Percentiles rank a stretch among this genome's conserved stretches.
Conservation (phyloP, 2,113 vertebrate genomes). For the Halcyon malimbica region DNA sequence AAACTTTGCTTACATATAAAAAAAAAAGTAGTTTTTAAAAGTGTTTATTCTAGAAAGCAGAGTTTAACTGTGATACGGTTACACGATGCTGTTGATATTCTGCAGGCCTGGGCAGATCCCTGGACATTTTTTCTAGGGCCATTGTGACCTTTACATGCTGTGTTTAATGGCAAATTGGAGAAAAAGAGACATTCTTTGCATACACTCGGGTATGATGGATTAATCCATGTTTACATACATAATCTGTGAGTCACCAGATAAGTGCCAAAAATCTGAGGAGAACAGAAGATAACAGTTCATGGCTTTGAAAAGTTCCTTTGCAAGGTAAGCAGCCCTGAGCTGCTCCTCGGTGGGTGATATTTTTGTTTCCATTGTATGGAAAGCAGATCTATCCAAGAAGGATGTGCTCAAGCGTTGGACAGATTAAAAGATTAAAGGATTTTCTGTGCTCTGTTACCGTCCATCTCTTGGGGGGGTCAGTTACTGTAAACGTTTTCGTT, state of each 20-base stretch:
- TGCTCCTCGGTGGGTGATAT: not conserved
- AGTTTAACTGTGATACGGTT: constrained; percentile 6
- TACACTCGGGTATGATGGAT: not conserved
- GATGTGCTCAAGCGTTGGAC: not conserved
- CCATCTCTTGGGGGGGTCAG: not conserved
- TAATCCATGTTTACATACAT: constrained; percentile 22
- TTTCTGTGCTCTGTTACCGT: not conserved
- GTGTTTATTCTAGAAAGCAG: constrained; percentile 47
- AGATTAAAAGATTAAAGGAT: not conserved
- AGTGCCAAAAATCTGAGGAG: not conserved
- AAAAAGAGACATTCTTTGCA: not conserved
- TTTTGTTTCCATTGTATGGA: not conserved
- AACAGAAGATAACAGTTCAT: not conserved
- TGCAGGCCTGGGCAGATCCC: not conserved
- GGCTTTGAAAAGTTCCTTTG: not conserved
- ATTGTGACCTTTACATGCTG: constrained; percentile 25
- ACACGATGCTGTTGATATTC: not conserved
- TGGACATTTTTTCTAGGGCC: not conserved
- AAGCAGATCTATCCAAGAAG: not conserved
- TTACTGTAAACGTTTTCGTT: not conserved
- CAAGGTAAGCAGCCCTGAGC: not conserved
- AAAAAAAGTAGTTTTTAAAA: not conserved
- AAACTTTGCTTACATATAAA: constrained; percentile 26
- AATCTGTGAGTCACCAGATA: not conserved
- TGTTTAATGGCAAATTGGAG: not conserved